Evolutionary conservation across 2,113 vertebrate genomes (phyloP), one percentile per base, ranked within the genome.

Genomic region (Lampris megalopsis): DNA sequence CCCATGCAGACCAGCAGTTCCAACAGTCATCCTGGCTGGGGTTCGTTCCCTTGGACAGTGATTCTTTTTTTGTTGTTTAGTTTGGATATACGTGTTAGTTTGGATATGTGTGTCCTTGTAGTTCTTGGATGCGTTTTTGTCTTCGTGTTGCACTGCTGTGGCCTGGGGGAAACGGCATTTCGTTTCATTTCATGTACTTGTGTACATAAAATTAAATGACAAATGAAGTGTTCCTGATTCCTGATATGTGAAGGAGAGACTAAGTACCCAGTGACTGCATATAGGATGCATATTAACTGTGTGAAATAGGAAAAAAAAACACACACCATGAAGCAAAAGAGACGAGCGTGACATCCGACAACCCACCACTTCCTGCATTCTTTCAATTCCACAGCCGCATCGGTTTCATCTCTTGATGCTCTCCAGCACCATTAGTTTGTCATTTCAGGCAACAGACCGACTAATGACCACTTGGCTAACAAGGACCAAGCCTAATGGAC

Each of bases 331-430:
- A 48, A 61, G 57, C 5, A 8, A 36, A 13, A 42, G 0, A 43
- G 49, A 57, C 3, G 63, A 76, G 42, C 45, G 5, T 47, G 10
- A 69, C 73, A 80, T 84, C 50, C 50, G 52, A 13, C 4, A 13
- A 43, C 42, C 62, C 1, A 1, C 63, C 81, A 87, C 72, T 80
- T 85, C 69, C 80, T 78, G 82, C 79, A 86, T 90, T 90, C 69
- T 73, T 86, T 64, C 11, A 61, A 83, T 68, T 79, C 68, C 60
- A 68, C 35, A 54, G 8, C 1, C 10, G 42, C 37, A 67, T 8
- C 67, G 54, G 4, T 70, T 68, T 71, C 36, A 72, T 56, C 9
- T 71, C 35, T 54, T 3, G 24, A 53, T 42, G 78, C 53, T 24
- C 50, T 45, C 43, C 11, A 54, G 13, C 80, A 43, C 52, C 47